A percentile compares a stretch with the other conserved stretches of the same genome.
Evolutionary conservation across 2,797 vertebrate genomes (phyloP).

Genomic region (Emys orbicularis): DNA sequence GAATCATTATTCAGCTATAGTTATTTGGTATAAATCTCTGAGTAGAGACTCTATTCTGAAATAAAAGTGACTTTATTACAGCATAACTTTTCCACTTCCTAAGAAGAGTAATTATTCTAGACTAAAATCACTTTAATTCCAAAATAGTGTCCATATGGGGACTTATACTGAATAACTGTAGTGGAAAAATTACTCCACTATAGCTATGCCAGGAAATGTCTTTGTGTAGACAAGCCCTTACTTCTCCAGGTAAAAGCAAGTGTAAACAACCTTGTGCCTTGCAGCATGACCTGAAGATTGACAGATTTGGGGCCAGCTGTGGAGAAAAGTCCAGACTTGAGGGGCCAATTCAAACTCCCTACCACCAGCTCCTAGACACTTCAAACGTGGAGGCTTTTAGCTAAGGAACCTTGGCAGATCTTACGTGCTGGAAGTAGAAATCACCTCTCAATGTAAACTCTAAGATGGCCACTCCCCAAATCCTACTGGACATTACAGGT

Average conservation of each 20-base stretch:
- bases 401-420: too few species aligned
- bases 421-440: too few species aligned
- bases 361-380: too few species aligned
- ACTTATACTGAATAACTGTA: neutral
- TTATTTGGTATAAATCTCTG: too few species aligned
- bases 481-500: neutral
- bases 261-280: neutral
- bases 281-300: neutral
- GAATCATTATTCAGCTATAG: neutral
- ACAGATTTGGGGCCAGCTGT: too few species aligned
- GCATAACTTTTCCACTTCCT: neutral
- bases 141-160: neutral
- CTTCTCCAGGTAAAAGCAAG: neutral
- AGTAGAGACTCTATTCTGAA: too few species aligned
- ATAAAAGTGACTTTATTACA: too few species aligned
- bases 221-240: rapidly evolving
- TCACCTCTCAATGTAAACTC: neutral
- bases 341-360: too few species aligned
- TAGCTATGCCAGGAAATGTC: neutral
- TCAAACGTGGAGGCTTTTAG: too few species aligned
- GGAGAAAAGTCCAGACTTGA: too few species aligned
- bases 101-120: neutral
- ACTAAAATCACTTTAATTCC: neutral
- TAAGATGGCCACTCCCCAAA: neutral
- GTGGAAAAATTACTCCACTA: neutral